These are phyloP conservation scores for Struthidea cinerea DNA, from an alignment of 2,113 vertebrate genomes.

Conservation along the genomic window DNA sequence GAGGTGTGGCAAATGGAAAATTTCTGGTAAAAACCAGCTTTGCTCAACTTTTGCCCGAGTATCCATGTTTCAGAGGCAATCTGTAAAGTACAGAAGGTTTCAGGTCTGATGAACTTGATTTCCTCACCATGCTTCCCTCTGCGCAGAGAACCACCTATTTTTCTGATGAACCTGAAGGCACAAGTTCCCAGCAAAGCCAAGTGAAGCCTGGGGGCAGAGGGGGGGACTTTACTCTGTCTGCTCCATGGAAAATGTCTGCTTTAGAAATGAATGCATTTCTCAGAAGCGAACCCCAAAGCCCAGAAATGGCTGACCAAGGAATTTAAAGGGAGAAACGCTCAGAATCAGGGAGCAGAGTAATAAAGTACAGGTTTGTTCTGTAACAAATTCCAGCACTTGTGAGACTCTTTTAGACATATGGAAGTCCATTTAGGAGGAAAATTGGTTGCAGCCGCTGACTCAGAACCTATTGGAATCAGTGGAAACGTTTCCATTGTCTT, in stretches of 20 bases:
- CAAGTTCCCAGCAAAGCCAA: neutral
- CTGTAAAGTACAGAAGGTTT: neutral
- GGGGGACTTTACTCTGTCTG: neutral
- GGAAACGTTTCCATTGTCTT: slow-evolving; percentile 52
- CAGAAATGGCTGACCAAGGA: slow-evolving; percentile 30
- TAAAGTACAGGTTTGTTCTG: slow-evolving; percentile 51
- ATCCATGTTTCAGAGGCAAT: neutral
- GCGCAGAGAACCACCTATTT: neutral
- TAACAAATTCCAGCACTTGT: slow-evolving; percentile 57
- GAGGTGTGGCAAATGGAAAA: neutral
- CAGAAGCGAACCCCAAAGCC: neutral
- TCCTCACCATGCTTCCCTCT: neutral
- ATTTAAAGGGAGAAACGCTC: neutral
- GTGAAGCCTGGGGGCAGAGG: neutral
- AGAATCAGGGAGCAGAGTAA: slow-evolving; percentile 25
- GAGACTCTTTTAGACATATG: slow-evolving; percentile 47
- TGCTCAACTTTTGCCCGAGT: neutral
- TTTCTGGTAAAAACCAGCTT: neutral
- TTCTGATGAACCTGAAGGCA: neutral
- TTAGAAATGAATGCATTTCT: neutral
- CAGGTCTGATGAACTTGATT: neutral
- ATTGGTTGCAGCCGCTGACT: slow-evolving; percentile 71
- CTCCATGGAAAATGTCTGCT: neutral
- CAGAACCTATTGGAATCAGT: slow-evolving; percentile 53
- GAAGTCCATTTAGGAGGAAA: slow-evolving; percentile 70